Conservation (phyloP, 2,797 vertebrate genomes). For the Tokudaia tokunoshimensis region DNA sequence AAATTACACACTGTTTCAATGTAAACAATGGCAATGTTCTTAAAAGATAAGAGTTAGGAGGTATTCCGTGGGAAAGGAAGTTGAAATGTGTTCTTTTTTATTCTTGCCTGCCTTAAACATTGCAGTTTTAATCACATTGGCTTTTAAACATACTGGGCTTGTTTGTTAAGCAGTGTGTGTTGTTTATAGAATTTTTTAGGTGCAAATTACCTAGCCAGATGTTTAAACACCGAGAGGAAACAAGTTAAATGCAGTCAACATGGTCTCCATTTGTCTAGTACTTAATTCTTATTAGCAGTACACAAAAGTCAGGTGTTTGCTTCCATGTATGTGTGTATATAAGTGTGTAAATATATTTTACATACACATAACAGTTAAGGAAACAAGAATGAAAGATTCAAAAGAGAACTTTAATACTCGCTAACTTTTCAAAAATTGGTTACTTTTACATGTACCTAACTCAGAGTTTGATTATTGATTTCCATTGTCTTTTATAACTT, state of each 20-base stretch:
- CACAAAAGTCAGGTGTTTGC: constrained; percentile 53
- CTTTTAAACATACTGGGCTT: constrained; percentile 73
- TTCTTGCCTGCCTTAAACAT: constrained; percentile 55
- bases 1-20: constrained; percentile 75
- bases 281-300: constrained; percentile 84
- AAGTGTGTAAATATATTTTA: background rate
- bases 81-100: constrained; percentile 66
- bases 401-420: constrained; percentile 52
- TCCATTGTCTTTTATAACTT: background rate
- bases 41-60: constrained; percentile 62
- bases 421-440: constrained; percentile 51
- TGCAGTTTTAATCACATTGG: constrained; percentile 72
- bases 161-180: constrained; percentile 78
- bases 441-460: background rate
- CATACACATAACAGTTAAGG: background rate
- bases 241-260: constrained; percentile 85
- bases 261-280: constrained; percentile 84
- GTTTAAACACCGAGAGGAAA: constrained; percentile 84
- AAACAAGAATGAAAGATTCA: constrained; percentile 62
- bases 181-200: constrained; percentile 84
- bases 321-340: background rate
- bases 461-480: constrained; percentile 33
- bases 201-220: constrained; percentile 87
- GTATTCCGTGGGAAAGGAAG: constrained; percentile 75
- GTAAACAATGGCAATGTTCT: constrained; percentile 75